phyloP scores from a whole-genome alignment of 2,888 invertebrate species.

The Spodoptera littoralis region DNA sequence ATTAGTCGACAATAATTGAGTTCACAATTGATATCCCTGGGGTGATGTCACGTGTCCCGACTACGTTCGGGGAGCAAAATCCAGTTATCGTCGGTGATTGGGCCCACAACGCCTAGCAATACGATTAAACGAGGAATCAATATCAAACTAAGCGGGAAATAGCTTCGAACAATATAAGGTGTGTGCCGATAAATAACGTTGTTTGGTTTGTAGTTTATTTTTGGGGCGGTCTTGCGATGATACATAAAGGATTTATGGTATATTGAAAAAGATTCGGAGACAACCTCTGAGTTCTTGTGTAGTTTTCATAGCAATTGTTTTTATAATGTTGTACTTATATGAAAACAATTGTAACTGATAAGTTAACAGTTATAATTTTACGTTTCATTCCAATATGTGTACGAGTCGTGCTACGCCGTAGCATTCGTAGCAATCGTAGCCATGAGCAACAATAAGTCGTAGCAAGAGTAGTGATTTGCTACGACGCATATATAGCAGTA shows the following conservation, averaged over 20 bases:
- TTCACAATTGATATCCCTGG: constrained; percentile 69
- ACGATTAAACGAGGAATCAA: constrained; percentile 76
- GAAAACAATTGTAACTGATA: no score
- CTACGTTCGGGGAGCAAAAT: constrained; percentile 74
- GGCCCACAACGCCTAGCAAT: constrained; percentile 79
- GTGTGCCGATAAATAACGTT: constrained; percentile 54
- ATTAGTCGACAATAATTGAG: constrained; percentile 72
- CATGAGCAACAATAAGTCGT: constrained; percentile 20
- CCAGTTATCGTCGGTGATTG: constrained; percentile 82
- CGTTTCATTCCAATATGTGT: no score
- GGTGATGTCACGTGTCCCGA: constrained; percentile 70
- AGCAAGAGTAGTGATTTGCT: constrained; percentile 5
- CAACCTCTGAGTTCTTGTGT: no score
- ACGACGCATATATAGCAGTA: background rate
- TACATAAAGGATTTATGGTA: background rate
- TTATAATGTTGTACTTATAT: no score
- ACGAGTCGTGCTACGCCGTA: no score
- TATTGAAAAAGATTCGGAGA: background rate
- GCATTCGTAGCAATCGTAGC: constrained; percentile 8
- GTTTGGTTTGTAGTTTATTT: constrained; percentile 29
- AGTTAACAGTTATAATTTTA: no score
- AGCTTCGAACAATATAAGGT: constrained; percentile 60
- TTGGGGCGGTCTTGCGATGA: constrained; percentile 1
- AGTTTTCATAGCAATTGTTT: background rate
- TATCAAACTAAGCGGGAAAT: constrained; percentile 68